Conservation (phyloP, 2,113 vertebrate species). For the Chionomys nivalis region DNA sequence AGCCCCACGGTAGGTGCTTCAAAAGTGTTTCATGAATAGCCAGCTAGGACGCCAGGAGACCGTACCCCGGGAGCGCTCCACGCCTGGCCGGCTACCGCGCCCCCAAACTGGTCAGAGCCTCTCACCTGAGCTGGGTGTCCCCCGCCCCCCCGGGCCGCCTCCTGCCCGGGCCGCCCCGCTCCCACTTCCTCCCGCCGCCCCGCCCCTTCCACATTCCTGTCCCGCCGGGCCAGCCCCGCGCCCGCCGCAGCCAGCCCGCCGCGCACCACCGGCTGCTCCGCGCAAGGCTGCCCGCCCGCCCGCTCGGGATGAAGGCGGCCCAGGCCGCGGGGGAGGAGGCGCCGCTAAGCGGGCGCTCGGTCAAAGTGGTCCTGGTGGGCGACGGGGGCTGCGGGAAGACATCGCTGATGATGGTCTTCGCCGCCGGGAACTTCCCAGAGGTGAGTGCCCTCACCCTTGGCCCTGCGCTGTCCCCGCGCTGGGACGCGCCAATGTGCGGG, state of each 20-base stretch:
- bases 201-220: conserved; percentile 79
- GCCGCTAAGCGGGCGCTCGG: not conserved
- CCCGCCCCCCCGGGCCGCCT: not conserved
- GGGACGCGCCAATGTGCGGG: not conserved
- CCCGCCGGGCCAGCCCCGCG: conserved; percentile 31
- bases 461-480: not conserved
- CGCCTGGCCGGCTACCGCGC: not conserved
- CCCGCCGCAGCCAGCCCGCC: not conserved
- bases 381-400: conserved; percentile 89
- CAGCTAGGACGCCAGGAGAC: not conserved
- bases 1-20: not conserved
- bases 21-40: not conserved
- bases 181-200: conserved; percentile 74
- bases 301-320: conserved; percentile 55
- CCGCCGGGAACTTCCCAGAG: conserved; percentile 83
- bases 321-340: conserved; percentile 51
- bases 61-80: not conserved
- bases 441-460: conserved; percentile 57
- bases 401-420: conserved; percentile 84
- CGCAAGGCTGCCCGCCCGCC: not conserved
- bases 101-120: not conserved
- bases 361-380: conserved; percentile 85
- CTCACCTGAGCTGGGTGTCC: conserved; percentile 38
- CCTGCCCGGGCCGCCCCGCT: not conserved
- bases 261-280: not conserved